A percentile compares a stretch with the other conserved stretches of the same genome.
These are phyloP conservation scores for Nematostella vectensis DNA, from an alignment of 92 coral and sea anemone genomes.

Conservation along the genomic window DNA sequence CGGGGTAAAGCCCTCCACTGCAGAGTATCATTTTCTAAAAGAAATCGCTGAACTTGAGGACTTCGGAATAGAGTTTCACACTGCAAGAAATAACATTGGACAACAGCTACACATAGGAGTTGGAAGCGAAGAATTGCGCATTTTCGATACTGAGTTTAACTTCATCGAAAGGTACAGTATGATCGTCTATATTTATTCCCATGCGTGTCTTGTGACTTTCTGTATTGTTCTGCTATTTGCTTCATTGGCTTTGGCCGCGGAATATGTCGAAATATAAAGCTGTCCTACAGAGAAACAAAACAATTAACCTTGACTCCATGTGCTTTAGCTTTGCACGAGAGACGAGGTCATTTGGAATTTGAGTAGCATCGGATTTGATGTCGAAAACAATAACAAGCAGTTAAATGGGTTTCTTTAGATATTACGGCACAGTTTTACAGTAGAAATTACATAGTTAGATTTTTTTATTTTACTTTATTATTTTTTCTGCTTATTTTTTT, in stretches of 20 bases:
- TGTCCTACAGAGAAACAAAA: not conserved
- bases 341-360: too few species aligned
- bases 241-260: conserved; percentile 1
- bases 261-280: not conserved
- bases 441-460: too few species aligned
- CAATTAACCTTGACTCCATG: too few species aligned
- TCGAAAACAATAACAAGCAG: too few species aligned
- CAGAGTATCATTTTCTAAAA: conserved; percentile 80
- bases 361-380: too few species aligned
- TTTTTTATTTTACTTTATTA: too few species aligned
- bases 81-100: conserved; percentile 62
- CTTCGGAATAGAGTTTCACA: conserved; percentile 86
- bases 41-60: conserved; percentile 74
- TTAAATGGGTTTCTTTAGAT: too few species aligned
- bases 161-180: conserved; percentile 62
- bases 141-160: conserved; percentile 65
- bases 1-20: conserved; percentile 67
- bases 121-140: conserved; percentile 80
- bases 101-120: conserved; percentile 66
- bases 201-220: conserved; percentile 19
- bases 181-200: conserved; percentile 5
- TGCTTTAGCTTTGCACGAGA: too few species aligned
- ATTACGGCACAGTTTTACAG: too few species aligned
- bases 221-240: conserved; percentile 14
- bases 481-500: too few species aligned